Base-by-base conservation (phyloP, 2,797 vertebrate genomes). In the Kryptopterus vitreolus region DNA sequence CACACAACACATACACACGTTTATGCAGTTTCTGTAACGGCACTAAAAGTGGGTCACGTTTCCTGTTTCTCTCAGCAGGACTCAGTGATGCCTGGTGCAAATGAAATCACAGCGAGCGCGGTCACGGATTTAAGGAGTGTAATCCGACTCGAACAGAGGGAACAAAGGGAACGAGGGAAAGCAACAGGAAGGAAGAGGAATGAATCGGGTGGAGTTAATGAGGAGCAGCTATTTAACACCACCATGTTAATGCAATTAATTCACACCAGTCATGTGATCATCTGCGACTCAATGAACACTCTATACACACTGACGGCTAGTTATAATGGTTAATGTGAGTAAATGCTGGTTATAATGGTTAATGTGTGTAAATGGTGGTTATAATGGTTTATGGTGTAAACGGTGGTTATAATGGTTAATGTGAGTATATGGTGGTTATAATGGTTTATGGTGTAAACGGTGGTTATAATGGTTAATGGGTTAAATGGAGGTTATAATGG, bases 1-100 rank as follows among this genome's bases (percentile, higher is more conserved):
- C n/a, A n/a, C n/a, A 22, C n/a, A n/a, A 53, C 70, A 22, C 48
- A 31, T 16, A 66, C 33, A 33, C 18, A 33, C 62, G 12, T 43
- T 57, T 76, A 58, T 71, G 70, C 33, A 61, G 48, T 65, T 75
- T 9, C 53, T 58, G 80, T 59, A 77, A 74, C 55, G 70, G 76
- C 58, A 62, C 26, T 24, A 57, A 85, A 82, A 68, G 52, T 78
- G 65, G 65, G 50, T 55, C 38, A 66, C 3, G 8, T 48, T 70
- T 38, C 6, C 38, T 50, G 24, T 22, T 61, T 24, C 63, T 69
- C 65, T 31, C 53, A 2, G 66, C 55, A 48, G 77, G 73, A 33
- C n/a, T 70, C 38, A 11, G 38, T 61, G 70, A 59, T 22, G 65
- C 65, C 53, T n/a, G 63, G 43, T 50, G 26, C 66, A 55, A 33